Conservation (phyloP, 2,113 vertebrate species). For the Leucoraja erinaceus region DNA sequence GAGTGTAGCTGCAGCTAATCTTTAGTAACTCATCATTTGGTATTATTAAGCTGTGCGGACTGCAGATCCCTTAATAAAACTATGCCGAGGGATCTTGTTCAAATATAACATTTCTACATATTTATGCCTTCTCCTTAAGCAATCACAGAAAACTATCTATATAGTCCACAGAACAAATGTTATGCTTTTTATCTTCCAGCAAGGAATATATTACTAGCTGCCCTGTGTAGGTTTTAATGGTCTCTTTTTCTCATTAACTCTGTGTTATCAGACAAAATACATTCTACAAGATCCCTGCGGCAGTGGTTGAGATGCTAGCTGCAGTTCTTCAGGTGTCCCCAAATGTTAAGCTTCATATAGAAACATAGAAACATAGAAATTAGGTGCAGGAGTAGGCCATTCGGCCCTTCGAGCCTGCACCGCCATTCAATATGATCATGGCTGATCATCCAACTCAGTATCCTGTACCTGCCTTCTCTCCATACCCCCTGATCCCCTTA, state of each 20-base stretch:
- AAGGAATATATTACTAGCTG: neutral
- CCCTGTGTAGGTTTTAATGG: neutral
- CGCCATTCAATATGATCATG: too few relatives aligned
- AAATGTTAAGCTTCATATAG: neutral
- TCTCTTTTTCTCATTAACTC: neutral
- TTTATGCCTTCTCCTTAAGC: neutral
- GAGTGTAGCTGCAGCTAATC: conserved; percentile 17
- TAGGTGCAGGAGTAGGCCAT: too few relatives aligned
- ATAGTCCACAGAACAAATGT: neutral
- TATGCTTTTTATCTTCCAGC: neutral
- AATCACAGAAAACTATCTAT: conserved; percentile 3
- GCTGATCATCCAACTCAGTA: too few relatives aligned
- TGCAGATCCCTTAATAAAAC: conserved; percentile 7
- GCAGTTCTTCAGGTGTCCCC: neutral
- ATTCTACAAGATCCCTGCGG: neutral
- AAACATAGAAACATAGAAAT: too few relatives aligned
- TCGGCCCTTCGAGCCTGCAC: too few relatives aligned
- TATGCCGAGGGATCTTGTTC: neutral
- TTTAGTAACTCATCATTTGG: conserved; percentile 27
- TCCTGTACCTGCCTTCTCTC: too few relatives aligned
- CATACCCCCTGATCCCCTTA: too few relatives aligned
- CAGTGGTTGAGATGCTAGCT: neutral
- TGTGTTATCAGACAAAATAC: neutral
- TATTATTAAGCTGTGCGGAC: neutral
- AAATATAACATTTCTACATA: neutral